These are phyloP conservation scores for Hipposideros larvatus DNA, from an alignment of 2,797 vertebrate genomes.

Conservation along the genomic window DNA sequence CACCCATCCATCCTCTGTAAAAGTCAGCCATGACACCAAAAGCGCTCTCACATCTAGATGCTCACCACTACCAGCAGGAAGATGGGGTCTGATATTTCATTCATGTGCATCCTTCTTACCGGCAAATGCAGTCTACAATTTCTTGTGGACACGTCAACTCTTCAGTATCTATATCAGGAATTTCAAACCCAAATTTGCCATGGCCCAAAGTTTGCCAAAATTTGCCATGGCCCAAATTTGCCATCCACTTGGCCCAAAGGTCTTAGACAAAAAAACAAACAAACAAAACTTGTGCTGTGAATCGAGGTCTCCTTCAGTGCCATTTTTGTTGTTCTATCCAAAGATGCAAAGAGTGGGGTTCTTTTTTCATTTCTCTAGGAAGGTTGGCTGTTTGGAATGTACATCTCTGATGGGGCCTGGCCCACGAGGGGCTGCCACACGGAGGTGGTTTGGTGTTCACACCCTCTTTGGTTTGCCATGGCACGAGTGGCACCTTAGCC, in stretches of 20 bases:
- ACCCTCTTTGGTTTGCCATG: accelerated
- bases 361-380: not conserved
- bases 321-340: not conserved
- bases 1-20: not conserved
- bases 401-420: not conserved
- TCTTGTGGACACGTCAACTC: not conserved
- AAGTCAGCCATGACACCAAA: accelerated
- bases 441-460: too few species aligned
- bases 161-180: not conserved
- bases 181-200: not conserved
- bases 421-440: not conserved
- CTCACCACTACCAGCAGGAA: too few species aligned
- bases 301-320: not conserved
- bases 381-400: not conserved
- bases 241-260: not conserved
- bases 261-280: not conserved
- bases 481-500: accelerated
- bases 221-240: not conserved
- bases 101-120: accelerated
- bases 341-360: not conserved
- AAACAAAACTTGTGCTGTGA: not conserved
- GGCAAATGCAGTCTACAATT: not conserved
- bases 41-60: accelerated
- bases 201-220: too few species aligned
- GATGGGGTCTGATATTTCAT: not conserved